Evolutionary conservation across 2,113 vertebrate genomes (phyloP), one percentile per base, ranked within the genome.

Genomic region (Caranx melampygus): DNA sequence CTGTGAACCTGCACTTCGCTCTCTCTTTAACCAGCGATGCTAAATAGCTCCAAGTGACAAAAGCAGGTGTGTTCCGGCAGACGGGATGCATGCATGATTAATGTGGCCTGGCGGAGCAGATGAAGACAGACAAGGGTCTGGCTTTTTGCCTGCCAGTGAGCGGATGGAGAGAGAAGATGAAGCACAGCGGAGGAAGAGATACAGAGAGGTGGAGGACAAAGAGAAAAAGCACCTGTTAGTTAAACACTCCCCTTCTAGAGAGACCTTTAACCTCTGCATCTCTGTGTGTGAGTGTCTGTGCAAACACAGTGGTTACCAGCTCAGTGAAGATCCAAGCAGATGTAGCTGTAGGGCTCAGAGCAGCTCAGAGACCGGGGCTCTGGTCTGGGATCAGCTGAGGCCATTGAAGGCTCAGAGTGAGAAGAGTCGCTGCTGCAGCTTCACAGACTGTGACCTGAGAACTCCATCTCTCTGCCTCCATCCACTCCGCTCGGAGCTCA

Each of bases 41-140:
- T 83, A 73, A 89, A 86, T 87, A 64, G 87, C 73, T 87, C 51
- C 55, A 68, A 79, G 75, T 83, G 75, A 86, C 77, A 83, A 84
- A 85, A 77, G 78, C 74, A 81, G 85, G 75, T 81, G 70, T 70
- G 45, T 82, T 83, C 37, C 62, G 87, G 78, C 7, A 26, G 70
- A 58, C 13, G 26, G 52, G 78, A 83, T 69, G 57, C 68, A 54
- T 82, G 67, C 77, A 78, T 87, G 79, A 80, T 87, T 90, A 69
- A 85, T 87, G 72, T 52, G 51, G 55, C 44, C 65, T 1, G 52
- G 67, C 26, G 61, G 75, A 77, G 69, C 34, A 66, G 82, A 79
- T 88, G 68, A 77, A 82, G 66, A 64, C 45, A 35, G 74, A 64
- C 12, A 5, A 31, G 47, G 37, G 61, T 61, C 34, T 54, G 42